Conservation (phyloP, 2,888 invertebrate genomes). For the Cryptus viduatorius region DNA sequence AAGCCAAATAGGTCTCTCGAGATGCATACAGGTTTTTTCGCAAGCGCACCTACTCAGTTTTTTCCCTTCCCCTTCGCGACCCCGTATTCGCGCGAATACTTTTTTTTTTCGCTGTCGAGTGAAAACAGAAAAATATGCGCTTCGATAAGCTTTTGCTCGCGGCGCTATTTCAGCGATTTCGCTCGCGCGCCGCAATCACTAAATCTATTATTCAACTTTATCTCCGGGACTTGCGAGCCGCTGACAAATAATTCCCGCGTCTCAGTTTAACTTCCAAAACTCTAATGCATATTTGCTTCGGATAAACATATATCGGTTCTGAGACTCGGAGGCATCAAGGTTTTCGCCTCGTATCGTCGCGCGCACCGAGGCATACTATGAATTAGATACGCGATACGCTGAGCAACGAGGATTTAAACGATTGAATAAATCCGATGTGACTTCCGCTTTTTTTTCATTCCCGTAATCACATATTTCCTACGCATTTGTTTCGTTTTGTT, state of each 20-base stretch:
- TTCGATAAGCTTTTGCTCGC: background rate
- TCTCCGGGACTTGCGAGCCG: background rate
- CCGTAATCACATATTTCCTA: background rate
- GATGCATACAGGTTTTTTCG: slow-evolving; percentile 26
- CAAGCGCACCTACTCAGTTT: slow-evolving; percentile 30
- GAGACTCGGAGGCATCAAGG: background rate
- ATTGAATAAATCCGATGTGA: background rate
- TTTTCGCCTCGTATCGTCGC: slow-evolving; percentile 16
- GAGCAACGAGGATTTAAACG: background rate
- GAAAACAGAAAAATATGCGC: background rate
- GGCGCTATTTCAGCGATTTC: background rate
- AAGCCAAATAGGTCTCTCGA: slow-evolving; percentile 33
- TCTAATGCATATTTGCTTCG: slow-evolving; percentile 45
- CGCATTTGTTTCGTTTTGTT: background rate
- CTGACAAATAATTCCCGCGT: slow-evolving; percentile 43
- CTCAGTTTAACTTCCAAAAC: slow-evolving; percentile 28
- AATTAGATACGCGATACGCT: slow-evolving; percentile 13
- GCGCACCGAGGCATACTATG: background rate
- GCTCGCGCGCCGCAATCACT: slow-evolving; percentile 12
- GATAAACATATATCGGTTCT: slow-evolving; percentile 48
- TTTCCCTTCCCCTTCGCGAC: slow-evolving; percentile 3
- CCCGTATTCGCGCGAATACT: background rate
- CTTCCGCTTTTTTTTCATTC: background rate
- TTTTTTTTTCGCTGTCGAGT: background rate
- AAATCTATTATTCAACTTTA: slow-evolving; percentile 1